Percentiles rank a stretch among this genome's conserved stretches.
Conservation (phyloP, 1,140 invertebrate genomes). For the Cardiocondyla obscurior region DNA sequence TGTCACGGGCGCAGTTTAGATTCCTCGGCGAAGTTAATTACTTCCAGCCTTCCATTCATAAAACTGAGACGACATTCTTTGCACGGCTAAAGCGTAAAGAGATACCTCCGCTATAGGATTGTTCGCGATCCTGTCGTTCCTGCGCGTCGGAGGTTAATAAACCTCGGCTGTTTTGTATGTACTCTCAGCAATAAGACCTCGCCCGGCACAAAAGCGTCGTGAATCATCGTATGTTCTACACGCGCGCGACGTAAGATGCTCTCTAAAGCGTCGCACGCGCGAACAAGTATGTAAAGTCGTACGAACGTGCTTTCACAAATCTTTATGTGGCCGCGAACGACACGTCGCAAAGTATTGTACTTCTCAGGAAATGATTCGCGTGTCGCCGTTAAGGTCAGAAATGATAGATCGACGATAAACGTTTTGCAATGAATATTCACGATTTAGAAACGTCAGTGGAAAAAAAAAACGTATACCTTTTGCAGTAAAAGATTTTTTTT, state of each 20-base stretch:
- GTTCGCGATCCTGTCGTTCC: slow-evolving; percentile 42
- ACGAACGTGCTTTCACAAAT: slow-evolving; percentile 21
- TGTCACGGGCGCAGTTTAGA: slow-evolving; percentile 5
- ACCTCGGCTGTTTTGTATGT: slow-evolving; percentile 32
- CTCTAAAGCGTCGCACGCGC: slow-evolving; percentile 30
- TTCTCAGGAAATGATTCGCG: slow-evolving; percentile 27
- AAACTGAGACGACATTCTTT: slow-evolving; percentile 23
- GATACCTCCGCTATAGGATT: slow-evolving; percentile 14
- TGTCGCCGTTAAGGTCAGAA: slow-evolving; percentile 5
- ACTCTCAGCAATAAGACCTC: slow-evolving; percentile 19
- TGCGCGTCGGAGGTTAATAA: slow-evolving; percentile 40
- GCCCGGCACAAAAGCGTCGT: slow-evolving; percentile 43
- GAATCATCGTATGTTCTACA: slow-evolving; percentile 40
- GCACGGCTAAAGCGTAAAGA: slow-evolving; percentile 14
- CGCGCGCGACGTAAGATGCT: neutral
- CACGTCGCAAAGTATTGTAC: slow-evolving; percentile 27
- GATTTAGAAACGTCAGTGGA: neutral
- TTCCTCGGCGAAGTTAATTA: slow-evolving; percentile 8
- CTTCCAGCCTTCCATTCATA: neutral
- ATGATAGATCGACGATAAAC: neutral
- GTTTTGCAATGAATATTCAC: neutral
- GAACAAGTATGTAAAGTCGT: slow-evolving; percentile 49
- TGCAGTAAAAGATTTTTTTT: too few relatives aligned
- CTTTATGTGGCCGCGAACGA: slow-evolving; percentile 4
- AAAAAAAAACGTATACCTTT: neutral